phyloP scores from a whole-genome alignment of 2,113 vertebrate genomes.

The Psilopsiagon aurifrons region DNA sequence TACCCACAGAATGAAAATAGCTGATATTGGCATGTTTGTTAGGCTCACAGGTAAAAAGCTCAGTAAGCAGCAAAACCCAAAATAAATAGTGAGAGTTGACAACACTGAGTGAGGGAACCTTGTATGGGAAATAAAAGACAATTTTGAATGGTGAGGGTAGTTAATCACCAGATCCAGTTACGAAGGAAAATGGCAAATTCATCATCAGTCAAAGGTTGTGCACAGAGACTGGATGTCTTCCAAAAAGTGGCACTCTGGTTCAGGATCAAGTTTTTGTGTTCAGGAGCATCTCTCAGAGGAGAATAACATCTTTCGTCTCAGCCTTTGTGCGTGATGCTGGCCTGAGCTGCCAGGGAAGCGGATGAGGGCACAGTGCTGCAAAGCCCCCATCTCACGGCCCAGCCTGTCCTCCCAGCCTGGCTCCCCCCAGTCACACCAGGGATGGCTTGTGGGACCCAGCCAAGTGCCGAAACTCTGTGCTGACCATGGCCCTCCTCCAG shows the following conservation, averaged over 20 bases:
- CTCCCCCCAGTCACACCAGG: background rate
- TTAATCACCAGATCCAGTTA: constrained; percentile 38
- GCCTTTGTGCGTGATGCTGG: background rate
- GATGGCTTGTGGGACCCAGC: background rate
- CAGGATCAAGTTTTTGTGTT: background rate
- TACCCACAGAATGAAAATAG: constrained; percentile 59
- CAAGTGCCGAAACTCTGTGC: background rate
- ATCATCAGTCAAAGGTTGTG: constrained; percentile 14
- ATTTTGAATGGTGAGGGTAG: constrained; percentile 17
- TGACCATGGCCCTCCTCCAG: background rate
- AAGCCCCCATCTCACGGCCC: background rate
- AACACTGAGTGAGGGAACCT: constrained; percentile 20
- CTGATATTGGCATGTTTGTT: constrained; percentile 56
- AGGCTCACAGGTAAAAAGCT: constrained; percentile 64
- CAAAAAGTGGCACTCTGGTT: background rate
- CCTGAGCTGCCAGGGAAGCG: fast-evolving
- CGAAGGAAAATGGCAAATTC: constrained; percentile 55
- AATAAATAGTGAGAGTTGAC: constrained; percentile 53
- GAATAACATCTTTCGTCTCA: background rate
- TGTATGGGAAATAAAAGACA: constrained; percentile 48
- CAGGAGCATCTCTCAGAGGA: background rate
- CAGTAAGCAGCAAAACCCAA: constrained; percentile 37
- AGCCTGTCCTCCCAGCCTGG: background rate
- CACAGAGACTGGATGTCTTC: constrained; percentile 24
- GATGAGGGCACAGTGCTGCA: fast-evolving